Base-by-base conservation (phyloP, 2,797 vertebrate species). In the Peromyscus aztecus region DNA sequence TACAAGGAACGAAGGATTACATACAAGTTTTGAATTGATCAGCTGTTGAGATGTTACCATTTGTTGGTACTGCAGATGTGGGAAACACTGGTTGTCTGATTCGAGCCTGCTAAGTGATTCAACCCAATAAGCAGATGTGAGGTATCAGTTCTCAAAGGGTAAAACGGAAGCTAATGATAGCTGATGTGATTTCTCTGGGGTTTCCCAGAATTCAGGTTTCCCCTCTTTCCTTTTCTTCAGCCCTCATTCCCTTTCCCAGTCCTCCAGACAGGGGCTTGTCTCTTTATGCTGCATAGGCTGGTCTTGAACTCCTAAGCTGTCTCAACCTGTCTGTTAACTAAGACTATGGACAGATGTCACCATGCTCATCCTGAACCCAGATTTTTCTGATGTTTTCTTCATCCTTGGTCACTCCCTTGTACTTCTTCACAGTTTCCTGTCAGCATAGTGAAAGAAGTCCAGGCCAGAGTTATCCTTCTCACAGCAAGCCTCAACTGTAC, bases 401-500 rank as follows among this genome's bases (percentile, higher is more conserved):
- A 40, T 94, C 52, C 19, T 77, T 94, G 46, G 16, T 87, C 6
- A n/a, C 21, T 90, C 52, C 57, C 24, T 94, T 85, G 61, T 1
- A 43, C 57, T 95, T 96, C 52, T 63, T 87, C n/a, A 55, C 31
- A 40, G 85, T 92, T 93, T 91, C n/a, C 86, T 91, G 34, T 10
- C 37, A 59, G 4, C 34, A 14, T 13, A 55, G 10, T 81, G 49
- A 31, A 83, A 90, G 77, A 87, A 91, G 29, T 92, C 13, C 76
- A 69, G 90, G 40, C 57, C 57, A 55, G 78, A 93, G 77, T 89
- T 46, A 40, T 59, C 52, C 77, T 84, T 84, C 92, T 85, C 94
- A 76, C 14, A 31, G 71, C 61, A 65, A 95, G 89, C 59, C 61
- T 75, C 78, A 31, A 85, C 49, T 95, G 88, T 52, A 59, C 31